Conservation (phyloP, 2,797 vertebrate species). For the Hoplostethus atlanticus region DNA sequence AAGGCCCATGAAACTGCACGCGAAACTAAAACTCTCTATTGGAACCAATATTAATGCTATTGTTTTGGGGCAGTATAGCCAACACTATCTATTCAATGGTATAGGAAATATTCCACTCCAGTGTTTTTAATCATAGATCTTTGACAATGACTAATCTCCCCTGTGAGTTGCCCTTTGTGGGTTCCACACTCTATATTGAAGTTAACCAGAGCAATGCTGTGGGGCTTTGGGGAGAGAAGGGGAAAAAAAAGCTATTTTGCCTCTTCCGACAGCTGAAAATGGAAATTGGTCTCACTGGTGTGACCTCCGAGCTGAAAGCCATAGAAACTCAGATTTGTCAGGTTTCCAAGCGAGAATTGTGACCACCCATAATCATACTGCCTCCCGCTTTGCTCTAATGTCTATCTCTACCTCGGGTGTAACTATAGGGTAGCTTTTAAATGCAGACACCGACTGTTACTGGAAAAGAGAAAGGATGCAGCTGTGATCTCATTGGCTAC, state of each 20-base stretch:
- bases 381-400: conserved; percentile 8
- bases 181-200: conserved; percentile 27
- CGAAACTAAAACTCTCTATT: conserved; percentile 1
- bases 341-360: too few species aligned
- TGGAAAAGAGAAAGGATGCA: too few species aligned
- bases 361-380: too few species aligned
- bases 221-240: conserved; percentile 17
- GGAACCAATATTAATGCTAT: conserved; percentile 35
- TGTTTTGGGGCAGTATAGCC: conserved; percentile 38
- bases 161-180: conserved; percentile 50
- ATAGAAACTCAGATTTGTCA: not conserved
- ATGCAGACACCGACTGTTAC: not conserved
- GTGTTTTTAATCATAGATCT: conserved; percentile 52
- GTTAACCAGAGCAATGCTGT: conserved; percentile 33
- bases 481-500: too few species aligned
- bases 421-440: not conserved
- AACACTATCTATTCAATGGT: conserved; percentile 47
- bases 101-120: conserved; percentile 49
- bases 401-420: not conserved
- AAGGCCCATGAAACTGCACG: conserved; percentile 17
- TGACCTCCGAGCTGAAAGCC: conserved; percentile 16
- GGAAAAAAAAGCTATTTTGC: conserved; percentile 24
- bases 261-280: conserved; percentile 34
- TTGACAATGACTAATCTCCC: conserved; percentile 60
- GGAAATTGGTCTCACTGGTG: conserved; percentile 25